Base-by-base conservation (phyloP, 2,113 vertebrate genomes). In the Lethenteron camtschaticum region DNA sequence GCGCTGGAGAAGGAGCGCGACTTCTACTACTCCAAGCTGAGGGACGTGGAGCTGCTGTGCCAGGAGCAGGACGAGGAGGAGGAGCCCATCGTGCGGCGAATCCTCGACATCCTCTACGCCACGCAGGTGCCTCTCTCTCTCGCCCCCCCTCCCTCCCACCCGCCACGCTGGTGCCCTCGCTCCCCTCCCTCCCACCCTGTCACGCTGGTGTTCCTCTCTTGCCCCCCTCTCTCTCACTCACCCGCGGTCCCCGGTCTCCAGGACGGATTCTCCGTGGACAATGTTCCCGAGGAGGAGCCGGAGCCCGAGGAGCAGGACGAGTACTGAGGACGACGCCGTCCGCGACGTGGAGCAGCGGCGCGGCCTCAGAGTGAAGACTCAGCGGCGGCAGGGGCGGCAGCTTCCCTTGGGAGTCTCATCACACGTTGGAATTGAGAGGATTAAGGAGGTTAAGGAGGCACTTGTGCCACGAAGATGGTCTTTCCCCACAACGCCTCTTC, bases 1-100 rank as follows among this genome's bases (percentile, higher is more conserved):
- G 90, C 90, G 56, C 82, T 95, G 75, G 92, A 96, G 81, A 96
- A 95, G 78, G 92, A 97, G 74, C 82, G 92, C 24, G 90, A 97
- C 79, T 97, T 97, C 83, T 97, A 96, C 82, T 97, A 96, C 84
- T 92, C 88, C 79, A 97, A 97, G 79, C 83, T 97, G 75, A 82
- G 92, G 73, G 92, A 97, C 79, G 91, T 97, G 1, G 92, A 97
- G 80, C 82, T 97, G 71, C 90, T 96, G 81, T 96, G 90, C 80
- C 92, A 97, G 80, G 92, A 97, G 72, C 83, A 95, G 1, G 88
- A 95, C 79, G 86, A 80, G 1, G 92, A 96, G 75, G 89, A 80
- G 80, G 85, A 81, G 78, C 78, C 86, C 2, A 75, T 88, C 73
- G 83, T 95, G 73, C 78, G 81, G 10, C 85, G 77, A 83, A 95